Evolutionary conservation across 2,113 vertebrate genomes (phyloP).

Genomic region (Rhinichthys klamathensis): DNA sequence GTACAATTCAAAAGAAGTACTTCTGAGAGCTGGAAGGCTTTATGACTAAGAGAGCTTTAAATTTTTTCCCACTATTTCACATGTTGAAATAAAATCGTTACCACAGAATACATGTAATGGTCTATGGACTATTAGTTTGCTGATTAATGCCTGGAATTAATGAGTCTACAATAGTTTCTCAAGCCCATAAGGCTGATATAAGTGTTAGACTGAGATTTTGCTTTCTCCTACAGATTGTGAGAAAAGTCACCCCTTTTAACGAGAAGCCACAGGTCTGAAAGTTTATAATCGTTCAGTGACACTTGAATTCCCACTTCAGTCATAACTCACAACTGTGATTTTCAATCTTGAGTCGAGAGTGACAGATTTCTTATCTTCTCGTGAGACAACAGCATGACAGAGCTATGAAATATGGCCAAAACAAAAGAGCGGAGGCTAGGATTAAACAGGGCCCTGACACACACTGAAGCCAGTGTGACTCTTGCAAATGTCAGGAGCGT

Average conservation of each 20-base stretch:
- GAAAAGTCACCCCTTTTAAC: not conserved
- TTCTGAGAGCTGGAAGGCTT: not conserved
- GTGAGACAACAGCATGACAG: not conserved
- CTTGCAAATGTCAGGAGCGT: constrained; percentile 5
- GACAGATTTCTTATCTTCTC: constrained; percentile 18
- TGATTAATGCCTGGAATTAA: constrained; percentile 4
- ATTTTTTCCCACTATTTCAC: constrained; percentile 20
- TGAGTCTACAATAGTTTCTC: not conserved
- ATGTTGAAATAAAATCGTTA: not conserved
- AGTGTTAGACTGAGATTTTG: constrained; percentile 5
- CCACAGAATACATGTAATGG: constrained; percentile 34
- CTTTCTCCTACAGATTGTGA: not conserved
- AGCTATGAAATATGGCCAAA: constrained; percentile 6
- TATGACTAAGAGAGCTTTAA: constrained; percentile 6
- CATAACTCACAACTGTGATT: constrained; percentile 19
- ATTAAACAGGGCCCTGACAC: not conserved
- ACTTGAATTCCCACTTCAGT: constrained; percentile 2
- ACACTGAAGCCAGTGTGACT: not conserved
- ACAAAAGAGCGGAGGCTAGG: not conserved
- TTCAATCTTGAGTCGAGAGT: constrained; percentile 71
- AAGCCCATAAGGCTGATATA: not conserved
- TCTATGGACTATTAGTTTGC: constrained; percentile 10
- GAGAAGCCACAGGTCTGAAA: not conserved
- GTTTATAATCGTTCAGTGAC: not conserved
- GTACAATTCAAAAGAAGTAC: constrained; percentile 22